phyloP scores from a whole-genome alignment of 2,797 vertebrate genomes.

The Anguilla megastoma region DNA sequence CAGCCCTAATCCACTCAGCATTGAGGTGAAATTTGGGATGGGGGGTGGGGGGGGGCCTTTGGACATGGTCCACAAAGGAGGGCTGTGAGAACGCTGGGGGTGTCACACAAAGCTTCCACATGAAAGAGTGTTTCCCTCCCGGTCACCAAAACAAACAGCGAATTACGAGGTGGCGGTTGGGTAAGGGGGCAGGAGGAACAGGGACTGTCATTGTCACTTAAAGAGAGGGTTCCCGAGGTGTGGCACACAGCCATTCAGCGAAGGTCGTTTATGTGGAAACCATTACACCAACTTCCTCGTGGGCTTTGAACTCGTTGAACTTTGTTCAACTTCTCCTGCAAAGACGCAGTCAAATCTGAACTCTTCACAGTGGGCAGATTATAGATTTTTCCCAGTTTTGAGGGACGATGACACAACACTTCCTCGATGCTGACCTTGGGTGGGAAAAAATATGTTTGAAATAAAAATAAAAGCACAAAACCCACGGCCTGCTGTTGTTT shows the following conservation, averaged over 20 bases:
- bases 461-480: background rate
- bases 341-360: background rate
- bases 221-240: conserved; percentile 3
- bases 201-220: background rate
- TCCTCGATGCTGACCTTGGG: background rate
- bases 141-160: conserved; percentile 6
- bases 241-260: background rate
- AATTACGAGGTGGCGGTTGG: conserved; percentile 19
- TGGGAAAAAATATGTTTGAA: background rate
- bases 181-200: background rate
- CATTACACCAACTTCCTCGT: background rate
- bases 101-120: background rate
- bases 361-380: background rate
- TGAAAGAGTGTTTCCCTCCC: background rate
- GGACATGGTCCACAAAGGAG: conserved; percentile 28
- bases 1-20: conserved; percentile 31
- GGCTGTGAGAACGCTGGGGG: conserved; percentile 27
- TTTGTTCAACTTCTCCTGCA: background rate
- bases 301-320: background rate
- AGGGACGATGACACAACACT: background rate
- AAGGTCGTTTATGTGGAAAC: background rate
- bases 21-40: conserved; percentile 17
- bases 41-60: conserved; percentile 1
- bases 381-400: background rate
- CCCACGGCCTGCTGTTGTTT: background rate